These are phyloP conservation scores for Laspeyria flexula DNA, from an alignment of 2,888 invertebrate genomes.

Conservation along the genomic window DNA sequence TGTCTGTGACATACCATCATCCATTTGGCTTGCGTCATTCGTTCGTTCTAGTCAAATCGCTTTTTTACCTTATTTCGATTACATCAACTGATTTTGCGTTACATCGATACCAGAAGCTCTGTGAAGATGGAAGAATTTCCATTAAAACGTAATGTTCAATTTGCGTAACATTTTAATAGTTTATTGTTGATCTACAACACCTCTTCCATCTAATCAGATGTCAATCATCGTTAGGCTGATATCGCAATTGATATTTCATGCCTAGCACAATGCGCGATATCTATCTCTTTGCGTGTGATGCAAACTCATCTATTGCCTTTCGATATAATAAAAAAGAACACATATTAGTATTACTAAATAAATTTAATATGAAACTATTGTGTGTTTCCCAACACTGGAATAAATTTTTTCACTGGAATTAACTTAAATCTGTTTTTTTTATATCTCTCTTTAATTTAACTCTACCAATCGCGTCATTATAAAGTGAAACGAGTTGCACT, in stretches of 20 bases:
- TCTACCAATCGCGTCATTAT: constrained; percentile 46
- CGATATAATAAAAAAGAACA: constrained; percentile 5
- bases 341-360: constrained; percentile 12
- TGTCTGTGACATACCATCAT: constrained; percentile 51
- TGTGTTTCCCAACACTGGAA: constrained; percentile 24
- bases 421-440: constrained; percentile 22
- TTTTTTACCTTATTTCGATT: constrained; percentile 68
- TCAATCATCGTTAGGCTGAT: constrained; percentile 33
- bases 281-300: constrained; percentile 18
- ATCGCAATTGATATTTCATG: constrained; percentile 25
- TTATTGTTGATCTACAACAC: constrained; percentile 47
- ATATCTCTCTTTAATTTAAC: constrained; percentile 27
- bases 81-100: constrained; percentile 72
- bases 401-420: constrained; percentile 18
- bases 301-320: constrained; percentile 19
- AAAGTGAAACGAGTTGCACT: constrained; percentile 43
- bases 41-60: constrained; percentile 58
- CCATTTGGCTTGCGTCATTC: constrained; percentile 60
- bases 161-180: constrained; percentile 62
- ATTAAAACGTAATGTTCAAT: constrained; percentile 67
- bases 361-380: background rate
- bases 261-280: constrained; percentile 18
- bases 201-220: constrained; percentile 37
- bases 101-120: constrained; percentile 63
- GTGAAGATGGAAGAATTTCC: constrained; percentile 63